A percentile compares a stretch with the other conserved stretches of the same genome.
These are phyloP conservation scores for Meleagris gallopavo DNA, from an alignment of 2,113 vertebrate species.

Conservation along the genomic window DNA sequence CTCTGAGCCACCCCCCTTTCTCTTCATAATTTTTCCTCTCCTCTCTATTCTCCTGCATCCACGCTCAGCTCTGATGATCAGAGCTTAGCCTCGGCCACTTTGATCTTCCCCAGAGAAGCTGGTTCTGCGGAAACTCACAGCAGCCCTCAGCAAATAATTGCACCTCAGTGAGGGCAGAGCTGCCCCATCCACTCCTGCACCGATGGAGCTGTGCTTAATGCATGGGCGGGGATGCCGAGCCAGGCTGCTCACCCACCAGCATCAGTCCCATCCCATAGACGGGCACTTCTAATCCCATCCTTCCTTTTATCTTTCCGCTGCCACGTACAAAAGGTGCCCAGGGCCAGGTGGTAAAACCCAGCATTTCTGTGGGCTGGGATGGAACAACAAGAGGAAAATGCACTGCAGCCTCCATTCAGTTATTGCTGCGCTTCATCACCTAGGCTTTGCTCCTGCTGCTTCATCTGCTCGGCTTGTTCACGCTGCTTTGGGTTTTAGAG, in stretches of 20 bases:
- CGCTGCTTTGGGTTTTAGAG: neutral
- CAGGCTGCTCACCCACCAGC: rapidly evolving
- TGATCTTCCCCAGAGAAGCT: conserved; percentile 10
- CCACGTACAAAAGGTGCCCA: neutral
- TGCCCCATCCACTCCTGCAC: neutral
- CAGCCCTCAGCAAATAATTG: neutral
- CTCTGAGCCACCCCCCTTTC: neutral
- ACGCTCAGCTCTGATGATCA: neutral
- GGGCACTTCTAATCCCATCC: neutral
- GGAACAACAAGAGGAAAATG: neutral
- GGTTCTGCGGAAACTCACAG: neutral
- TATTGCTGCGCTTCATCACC: neutral
- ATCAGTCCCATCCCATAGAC: rapidly evolving
- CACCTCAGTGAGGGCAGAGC: neutral
- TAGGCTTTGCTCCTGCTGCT: neutral
- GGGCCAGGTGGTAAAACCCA: neutral
- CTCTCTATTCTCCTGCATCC: neutral
- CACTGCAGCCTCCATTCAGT: rapidly evolving
- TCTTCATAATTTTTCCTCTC: neutral
- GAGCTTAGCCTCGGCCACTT: neutral
- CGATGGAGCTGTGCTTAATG: rapidly evolving
- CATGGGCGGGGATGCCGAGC: neutral
- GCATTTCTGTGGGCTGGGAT: neutral
- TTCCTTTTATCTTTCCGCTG: neutral
- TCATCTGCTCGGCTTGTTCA: neutral